phyloP scores from a whole-genome alignment of 1,140 invertebrate genomes.

The Tetragnatha versicolor region DNA sequence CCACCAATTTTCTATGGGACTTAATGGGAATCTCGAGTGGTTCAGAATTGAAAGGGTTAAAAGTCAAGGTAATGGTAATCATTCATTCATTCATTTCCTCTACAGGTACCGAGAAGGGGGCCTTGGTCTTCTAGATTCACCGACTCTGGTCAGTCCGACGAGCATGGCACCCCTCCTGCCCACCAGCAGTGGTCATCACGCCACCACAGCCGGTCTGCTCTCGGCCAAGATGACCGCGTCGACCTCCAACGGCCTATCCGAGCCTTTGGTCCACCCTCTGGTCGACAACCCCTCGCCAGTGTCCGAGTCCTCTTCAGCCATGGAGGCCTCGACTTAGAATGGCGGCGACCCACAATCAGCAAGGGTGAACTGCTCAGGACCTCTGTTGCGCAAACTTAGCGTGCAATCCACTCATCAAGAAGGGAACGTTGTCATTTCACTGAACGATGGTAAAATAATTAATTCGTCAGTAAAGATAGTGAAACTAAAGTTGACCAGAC shows the following conservation, averaged over 20 bases:
- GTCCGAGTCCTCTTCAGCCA: conserved; percentile 35
- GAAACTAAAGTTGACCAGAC: neutral
- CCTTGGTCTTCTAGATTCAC: conserved; percentile 49
- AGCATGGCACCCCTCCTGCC: conserved; percentile 49
- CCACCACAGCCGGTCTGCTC: conserved; percentile 20
- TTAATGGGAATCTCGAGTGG: neutral
- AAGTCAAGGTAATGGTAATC: no score
- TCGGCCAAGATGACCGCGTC: conserved; percentile 37
- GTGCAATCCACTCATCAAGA: no score
- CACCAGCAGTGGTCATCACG: conserved; percentile 1
- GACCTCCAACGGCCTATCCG: conserved; percentile 38
- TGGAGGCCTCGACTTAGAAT: conserved; percentile 42
- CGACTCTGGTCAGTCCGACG: conserved; percentile 52
- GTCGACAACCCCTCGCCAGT: conserved; percentile 34
- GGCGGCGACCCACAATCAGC: no score
- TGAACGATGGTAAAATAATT: no score
- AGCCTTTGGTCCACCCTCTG: neutral
- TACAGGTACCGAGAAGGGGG: conserved; percentile 49
- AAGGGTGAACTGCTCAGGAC: no score
- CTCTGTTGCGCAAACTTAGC: no score
- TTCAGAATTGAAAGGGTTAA: neutral
- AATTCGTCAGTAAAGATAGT: no score
- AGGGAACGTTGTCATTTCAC: no score
- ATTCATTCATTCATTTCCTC: no score
- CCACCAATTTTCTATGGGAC: neutral